These are phyloP conservation scores for Sinohyriopsis cumingii DNA, from an alignment of 2,888 invertebrate species.

Conservation along the genomic window DNA sequence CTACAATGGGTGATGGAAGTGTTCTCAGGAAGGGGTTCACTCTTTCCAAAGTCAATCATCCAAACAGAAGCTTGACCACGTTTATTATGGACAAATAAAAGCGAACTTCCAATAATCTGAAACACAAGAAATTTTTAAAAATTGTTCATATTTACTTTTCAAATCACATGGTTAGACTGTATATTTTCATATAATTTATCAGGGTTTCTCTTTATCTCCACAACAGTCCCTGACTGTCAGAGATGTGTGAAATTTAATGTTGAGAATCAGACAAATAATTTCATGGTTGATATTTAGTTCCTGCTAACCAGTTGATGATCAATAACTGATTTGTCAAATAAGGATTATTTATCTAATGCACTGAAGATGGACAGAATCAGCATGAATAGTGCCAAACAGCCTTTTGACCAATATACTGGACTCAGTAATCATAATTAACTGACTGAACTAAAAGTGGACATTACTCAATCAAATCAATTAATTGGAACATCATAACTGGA, in stretches of 20 bases:
- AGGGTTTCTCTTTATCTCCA: neutral
- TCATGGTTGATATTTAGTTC: no score
- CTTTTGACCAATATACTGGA: no score
- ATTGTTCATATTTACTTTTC: neutral
- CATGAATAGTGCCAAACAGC: no score
- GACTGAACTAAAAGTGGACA: no score
- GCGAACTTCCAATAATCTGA: slow-evolving; percentile 71
- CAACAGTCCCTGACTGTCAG: neutral
- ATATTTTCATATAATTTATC: neutral
- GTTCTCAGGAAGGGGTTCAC: slow-evolving; percentile 74
- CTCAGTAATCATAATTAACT: no score
- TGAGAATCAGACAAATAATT: no score
- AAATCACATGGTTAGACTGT: neutral
- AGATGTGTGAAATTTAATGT: neutral
- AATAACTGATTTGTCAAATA: no score
- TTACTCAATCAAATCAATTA: no score
- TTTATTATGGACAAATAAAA: slow-evolving; percentile 70
- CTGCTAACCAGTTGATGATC: no score
- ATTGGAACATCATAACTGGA: no score
- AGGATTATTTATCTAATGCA: no score
- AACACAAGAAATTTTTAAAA: slow-evolving; percentile 15
- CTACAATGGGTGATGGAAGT: slow-evolving; percentile 84
- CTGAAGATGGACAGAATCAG: no score
- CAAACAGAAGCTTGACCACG: slow-evolving; percentile 63
- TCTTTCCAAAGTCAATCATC: slow-evolving; percentile 73